phyloP scores from a whole-genome alignment of 2,888 invertebrate species.

The Drosophila macrospina region DNA sequence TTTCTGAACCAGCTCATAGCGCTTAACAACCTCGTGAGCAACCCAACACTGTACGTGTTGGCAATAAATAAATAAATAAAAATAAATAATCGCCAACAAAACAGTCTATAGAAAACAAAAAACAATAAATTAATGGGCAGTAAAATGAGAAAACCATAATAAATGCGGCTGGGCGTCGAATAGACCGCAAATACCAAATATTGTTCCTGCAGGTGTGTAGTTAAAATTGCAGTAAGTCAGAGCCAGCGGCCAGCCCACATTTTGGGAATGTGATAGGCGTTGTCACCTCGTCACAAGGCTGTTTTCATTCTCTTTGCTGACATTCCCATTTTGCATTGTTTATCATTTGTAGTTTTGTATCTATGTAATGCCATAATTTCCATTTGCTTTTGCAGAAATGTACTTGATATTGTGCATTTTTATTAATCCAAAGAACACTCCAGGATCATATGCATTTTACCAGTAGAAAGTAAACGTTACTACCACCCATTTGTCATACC shows the following conservation, averaged over 20 bases:
- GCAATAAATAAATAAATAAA: constrained; percentile 56
- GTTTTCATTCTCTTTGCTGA: constrained; percentile 29
- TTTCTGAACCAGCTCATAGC: constrained; percentile 21
- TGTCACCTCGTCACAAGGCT: constrained; percentile 64
- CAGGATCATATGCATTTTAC: constrained; percentile 73
- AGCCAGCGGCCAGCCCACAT: constrained; percentile 51
- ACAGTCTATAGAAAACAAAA: constrained; percentile 37
- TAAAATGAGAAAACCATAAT: constrained; percentile 54
- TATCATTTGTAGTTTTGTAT: constrained; percentile 23
- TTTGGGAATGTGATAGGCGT: constrained; percentile 64
- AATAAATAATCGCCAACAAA: constrained; percentile 34
- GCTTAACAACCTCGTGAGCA: constrained; percentile 31
- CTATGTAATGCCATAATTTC: constrained; percentile 28
- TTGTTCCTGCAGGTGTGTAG: constrained; percentile 73
- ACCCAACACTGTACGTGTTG: constrained; percentile 47
- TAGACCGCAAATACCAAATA: constrained; percentile 58
- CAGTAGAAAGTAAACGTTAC: constrained; percentile 72
- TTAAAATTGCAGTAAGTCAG: constrained; percentile 36
- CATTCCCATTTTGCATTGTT: constrained; percentile 38
- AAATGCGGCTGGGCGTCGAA: constrained; percentile 46
- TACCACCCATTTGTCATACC: constrained; percentile 48
- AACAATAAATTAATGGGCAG: constrained; percentile 43
- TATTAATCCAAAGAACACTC: constrained; percentile 76
- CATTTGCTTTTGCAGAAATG: constrained; percentile 67
- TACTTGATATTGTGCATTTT: constrained; percentile 67